Evolutionary conservation across 2,888 invertebrate species (phyloP).

Genomic region (Hypena proboscidalis): DNA sequence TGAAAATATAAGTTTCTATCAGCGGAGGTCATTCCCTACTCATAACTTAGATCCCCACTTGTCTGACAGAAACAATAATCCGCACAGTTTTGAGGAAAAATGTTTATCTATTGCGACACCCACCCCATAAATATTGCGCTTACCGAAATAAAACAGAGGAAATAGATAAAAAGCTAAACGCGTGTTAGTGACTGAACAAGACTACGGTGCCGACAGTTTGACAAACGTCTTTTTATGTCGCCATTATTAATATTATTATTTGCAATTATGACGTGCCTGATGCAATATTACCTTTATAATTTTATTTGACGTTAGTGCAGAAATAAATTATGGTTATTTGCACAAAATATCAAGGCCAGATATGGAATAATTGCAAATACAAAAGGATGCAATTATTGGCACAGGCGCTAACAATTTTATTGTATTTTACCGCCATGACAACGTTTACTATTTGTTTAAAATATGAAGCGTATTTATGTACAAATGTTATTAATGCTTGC

Average conservation of each 20-base stretch:
- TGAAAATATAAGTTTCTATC: slow-evolving; percentile 51
- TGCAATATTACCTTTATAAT: too few species aligned
- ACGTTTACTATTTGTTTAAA: too few species aligned
- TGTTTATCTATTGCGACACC: slow-evolving; percentile 80
- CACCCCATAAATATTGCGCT: slow-evolving; percentile 77
- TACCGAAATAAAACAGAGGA: slow-evolving; percentile 75
- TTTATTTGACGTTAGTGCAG: too few species aligned
- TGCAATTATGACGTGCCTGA: too few species aligned
- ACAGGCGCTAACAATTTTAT: too few species aligned
- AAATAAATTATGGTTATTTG: too few species aligned
- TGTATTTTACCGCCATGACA: too few species aligned
- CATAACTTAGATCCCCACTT: slow-evolving; percentile 73
- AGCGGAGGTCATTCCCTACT: slow-evolving; percentile 67
- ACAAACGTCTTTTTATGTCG: slow-evolving; percentile 49
- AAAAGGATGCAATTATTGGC: too few species aligned
- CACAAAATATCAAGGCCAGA: too few species aligned
- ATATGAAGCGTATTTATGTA: too few species aligned
- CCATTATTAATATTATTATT: slow-evolving; percentile 22
- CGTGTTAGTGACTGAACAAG: slow-evolving; percentile 58
- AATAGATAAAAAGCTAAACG: slow-evolving; percentile 78
- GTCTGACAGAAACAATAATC: slow-evolving; percentile 81
- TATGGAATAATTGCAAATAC: too few species aligned
- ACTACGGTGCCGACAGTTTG: slow-evolving; percentile 64
- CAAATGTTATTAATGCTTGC: too few species aligned
- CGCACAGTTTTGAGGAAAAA: slow-evolving; percentile 74